phyloP scores from a whole-genome alignment of 2,797 vertebrate genomes.

The Kryptolebias ocellatus region DNA sequence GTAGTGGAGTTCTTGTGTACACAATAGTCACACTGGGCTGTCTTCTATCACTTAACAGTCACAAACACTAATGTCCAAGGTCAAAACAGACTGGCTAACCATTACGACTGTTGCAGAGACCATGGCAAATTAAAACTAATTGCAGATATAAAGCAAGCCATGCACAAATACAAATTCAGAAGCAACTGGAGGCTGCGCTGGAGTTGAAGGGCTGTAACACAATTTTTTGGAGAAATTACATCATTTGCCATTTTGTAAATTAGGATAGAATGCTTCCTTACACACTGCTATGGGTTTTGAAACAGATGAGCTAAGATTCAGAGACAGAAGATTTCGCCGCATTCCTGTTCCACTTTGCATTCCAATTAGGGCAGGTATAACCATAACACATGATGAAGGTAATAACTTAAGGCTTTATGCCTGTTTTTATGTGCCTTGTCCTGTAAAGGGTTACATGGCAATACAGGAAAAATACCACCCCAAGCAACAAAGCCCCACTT shows the following conservation, averaged over 20 bases:
- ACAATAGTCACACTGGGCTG: conserved; percentile 49
- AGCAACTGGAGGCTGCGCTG: conserved; percentile 28
- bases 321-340: conserved; percentile 6
- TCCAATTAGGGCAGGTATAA: conserved; percentile 15
- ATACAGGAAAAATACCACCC: conserved; percentile 6
- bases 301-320: conserved; percentile 13
- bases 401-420: conserved; percentile 17
- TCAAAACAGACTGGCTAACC: conserved; percentile 40
- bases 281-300: conserved; percentile 45
- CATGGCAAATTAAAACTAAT: conserved; percentile 62
- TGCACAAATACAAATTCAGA: conserved; percentile 24
- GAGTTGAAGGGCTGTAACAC: conserved; percentile 43
- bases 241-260: conserved; percentile 63
- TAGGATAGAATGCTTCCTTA: conserved; percentile 42
- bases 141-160: conserved; percentile 38
- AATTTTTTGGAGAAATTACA: conserved; percentile 55
- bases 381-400: conserved; percentile 11
- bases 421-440: conserved; percentile 1
- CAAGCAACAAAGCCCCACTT: conserved; percentile 27
- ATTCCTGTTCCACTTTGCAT: conserved; percentile 13
- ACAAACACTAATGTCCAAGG: conserved; percentile 45
- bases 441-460: conserved; percentile 26
- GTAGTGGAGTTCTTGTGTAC: conserved; percentile 54
- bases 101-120: conserved; percentile 33
- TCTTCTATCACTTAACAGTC: conserved; percentile 47